phyloP scores from a whole-genome alignment of 2,797 vertebrate genomes.

The Parotocinclus haroldoi region DNA sequence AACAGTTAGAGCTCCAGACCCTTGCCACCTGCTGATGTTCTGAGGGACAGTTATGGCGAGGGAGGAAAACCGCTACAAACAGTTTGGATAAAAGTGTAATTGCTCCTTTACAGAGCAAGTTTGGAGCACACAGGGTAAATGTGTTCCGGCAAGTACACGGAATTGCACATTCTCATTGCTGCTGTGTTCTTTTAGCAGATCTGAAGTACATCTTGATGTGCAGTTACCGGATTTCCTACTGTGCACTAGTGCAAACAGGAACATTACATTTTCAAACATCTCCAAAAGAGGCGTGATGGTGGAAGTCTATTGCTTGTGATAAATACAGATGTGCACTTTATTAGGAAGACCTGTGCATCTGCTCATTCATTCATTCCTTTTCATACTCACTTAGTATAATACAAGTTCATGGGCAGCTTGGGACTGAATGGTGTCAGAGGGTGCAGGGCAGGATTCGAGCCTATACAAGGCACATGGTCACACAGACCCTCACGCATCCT shows the following conservation, averaged over 20 bases:
- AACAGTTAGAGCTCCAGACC: not conserved
- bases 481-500: too few species aligned
- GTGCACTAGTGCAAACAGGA: constrained; percentile 15
- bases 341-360: too few species aligned
- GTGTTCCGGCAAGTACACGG: constrained; percentile 22
- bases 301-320: too few species aligned
- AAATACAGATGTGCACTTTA: too few species aligned
- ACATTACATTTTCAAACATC: constrained; percentile 22
- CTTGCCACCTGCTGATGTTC: constrained; percentile 3
- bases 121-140: constrained; percentile 16
- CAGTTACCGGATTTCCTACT: constrained; percentile 17
- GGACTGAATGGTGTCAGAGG: too few species aligned
- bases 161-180: constrained; percentile 15
- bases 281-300: not conserved
- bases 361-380: too few species aligned
- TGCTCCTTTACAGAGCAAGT: constrained; percentile 10
- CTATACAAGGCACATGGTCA: too few species aligned
- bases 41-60: constrained; percentile 9
- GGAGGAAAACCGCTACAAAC: not conserved
- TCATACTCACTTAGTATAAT: too few species aligned
- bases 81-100: not conserved
- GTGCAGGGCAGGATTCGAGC: too few species aligned
- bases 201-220: constrained; percentile 2
- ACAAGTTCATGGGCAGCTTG: too few species aligned
- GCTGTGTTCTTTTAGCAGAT: constrained; percentile 14